A percentile compares a stretch with the other conserved stretches of the same genome.
Evolutionary conservation across 2,797 vertebrate genomes (phyloP).

Genomic region (Smutsia gigantea): DNA sequence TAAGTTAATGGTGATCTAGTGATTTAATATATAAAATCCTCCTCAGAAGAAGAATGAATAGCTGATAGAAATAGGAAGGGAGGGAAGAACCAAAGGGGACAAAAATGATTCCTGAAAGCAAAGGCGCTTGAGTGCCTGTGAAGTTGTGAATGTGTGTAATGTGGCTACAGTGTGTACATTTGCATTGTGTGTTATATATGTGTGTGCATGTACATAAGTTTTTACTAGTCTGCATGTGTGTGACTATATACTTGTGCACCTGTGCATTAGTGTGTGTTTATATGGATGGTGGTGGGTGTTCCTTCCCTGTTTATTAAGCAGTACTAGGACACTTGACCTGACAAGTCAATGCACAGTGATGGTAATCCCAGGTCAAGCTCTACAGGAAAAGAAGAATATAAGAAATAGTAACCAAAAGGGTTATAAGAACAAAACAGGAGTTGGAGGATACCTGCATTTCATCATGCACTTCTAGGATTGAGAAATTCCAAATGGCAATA

Average conservation of each 20-base stretch:
- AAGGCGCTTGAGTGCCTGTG: background rate
- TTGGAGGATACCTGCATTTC: background rate
- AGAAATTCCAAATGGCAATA: background rate
- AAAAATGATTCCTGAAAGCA: background rate
- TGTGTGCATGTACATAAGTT: background rate
- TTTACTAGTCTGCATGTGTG: background rate
- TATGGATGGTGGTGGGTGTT: background rate
- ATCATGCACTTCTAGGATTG: background rate
- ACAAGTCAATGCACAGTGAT: background rate
- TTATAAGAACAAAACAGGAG: background rate
- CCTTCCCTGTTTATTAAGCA: constrained; percentile 27
- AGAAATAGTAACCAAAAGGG: background rate
- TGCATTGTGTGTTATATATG: background rate
- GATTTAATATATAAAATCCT: background rate
- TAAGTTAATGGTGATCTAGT: background rate
- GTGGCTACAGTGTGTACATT: background rate
- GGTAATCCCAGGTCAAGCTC: background rate
- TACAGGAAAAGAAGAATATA: background rate
- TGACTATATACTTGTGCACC: background rate
- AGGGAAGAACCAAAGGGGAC: background rate
- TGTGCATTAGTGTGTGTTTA: background rate
- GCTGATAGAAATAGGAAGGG: background rate
- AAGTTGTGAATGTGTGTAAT: background rate
- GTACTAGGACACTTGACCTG: background rate
- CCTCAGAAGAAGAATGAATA: background rate